These are phyloP conservation scores for Hyppa rectilinea DNA, from an alignment of 2,888 invertebrate species.

Conservation along the genomic window DNA sequence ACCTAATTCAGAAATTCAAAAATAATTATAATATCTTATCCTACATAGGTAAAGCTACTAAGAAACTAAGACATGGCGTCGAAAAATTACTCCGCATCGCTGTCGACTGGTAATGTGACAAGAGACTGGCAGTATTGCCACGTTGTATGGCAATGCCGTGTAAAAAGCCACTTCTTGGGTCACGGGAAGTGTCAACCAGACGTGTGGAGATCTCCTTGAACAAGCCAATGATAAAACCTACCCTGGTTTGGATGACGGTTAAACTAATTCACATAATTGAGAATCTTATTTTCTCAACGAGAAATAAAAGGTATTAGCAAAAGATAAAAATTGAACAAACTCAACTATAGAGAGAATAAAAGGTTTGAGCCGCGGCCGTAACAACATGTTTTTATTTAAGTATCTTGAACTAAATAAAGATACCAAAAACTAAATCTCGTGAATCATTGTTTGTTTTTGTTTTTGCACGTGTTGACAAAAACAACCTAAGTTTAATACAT, in stretches of 20 bases:
- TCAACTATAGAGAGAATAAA: background rate
- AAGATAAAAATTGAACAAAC: background rate
- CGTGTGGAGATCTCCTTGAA: too few species aligned
- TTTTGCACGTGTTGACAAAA: constrained; percentile 30
- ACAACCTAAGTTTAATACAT: constrained; percentile 15
- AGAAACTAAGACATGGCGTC: too few species aligned
- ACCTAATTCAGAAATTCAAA: too few species aligned
- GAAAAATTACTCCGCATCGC: too few species aligned
- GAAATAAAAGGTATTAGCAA: background rate
- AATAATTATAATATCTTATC: too few species aligned
- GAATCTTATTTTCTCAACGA: background rate
- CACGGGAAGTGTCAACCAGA: too few species aligned
- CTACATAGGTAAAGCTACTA: too few species aligned
- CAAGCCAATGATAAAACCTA: too few species aligned
- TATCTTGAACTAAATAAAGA: constrained; percentile 16
- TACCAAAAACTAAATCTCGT: constrained; percentile 21
- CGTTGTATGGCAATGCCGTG: too few species aligned
- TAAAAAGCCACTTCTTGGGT: too few species aligned
- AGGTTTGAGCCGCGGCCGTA: background rate
- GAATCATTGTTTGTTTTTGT: constrained; percentile 29
- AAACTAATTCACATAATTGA: background rate
- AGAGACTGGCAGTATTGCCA: too few species aligned
- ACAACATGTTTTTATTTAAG: constrained; percentile 16
- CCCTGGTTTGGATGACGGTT: background rate
- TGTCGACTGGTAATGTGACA: too few species aligned